Percentiles rank a stretch among this genome's conserved stretches.
Conservation (phyloP, 1,140 invertebrate species). For the Sarcophaga bullata region DNA sequence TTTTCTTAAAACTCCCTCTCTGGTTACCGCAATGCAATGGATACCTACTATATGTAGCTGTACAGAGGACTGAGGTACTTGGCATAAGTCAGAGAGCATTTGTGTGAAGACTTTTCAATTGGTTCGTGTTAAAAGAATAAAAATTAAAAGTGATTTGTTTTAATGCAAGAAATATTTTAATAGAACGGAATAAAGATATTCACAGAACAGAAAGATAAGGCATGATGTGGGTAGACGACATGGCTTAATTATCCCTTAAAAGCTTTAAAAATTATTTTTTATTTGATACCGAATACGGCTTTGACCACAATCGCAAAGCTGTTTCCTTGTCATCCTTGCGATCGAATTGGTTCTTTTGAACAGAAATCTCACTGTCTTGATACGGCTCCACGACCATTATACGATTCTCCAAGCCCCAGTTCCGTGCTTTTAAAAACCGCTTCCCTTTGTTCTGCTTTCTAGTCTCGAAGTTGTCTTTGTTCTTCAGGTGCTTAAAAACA, state of each 20-base stretch:
- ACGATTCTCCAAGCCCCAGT: not conserved
- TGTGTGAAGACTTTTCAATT: too few species aligned
- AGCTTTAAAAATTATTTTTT: not conserved
- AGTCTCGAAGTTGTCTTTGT: not conserved
- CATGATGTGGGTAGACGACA: too few species aligned
- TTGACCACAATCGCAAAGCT: too few species aligned
- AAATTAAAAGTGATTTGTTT: conserved; percentile 26
- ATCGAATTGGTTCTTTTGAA: not conserved
- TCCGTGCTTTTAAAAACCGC: not conserved
- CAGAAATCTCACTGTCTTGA: not conserved
- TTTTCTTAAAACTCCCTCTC: not conserved
- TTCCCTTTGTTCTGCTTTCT: not conserved
- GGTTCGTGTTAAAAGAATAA: not conserved
- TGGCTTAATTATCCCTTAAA: not conserved
- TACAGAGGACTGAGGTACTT: not conserved
- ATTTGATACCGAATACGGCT: not conserved
- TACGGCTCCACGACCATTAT: not conserved
- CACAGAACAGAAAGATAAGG: too few species aligned
- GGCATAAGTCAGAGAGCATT: not conserved
- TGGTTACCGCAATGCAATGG: too few species aligned
- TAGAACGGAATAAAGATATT: too few species aligned
- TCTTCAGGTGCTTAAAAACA: conserved; percentile 43
- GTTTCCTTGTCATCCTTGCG: not conserved
- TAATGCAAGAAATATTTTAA: not conserved
- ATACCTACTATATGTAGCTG: not conserved